phyloP scores from a whole-genome alignment of 2,113 vertebrate species.

The Clarias batrachus region DNA sequence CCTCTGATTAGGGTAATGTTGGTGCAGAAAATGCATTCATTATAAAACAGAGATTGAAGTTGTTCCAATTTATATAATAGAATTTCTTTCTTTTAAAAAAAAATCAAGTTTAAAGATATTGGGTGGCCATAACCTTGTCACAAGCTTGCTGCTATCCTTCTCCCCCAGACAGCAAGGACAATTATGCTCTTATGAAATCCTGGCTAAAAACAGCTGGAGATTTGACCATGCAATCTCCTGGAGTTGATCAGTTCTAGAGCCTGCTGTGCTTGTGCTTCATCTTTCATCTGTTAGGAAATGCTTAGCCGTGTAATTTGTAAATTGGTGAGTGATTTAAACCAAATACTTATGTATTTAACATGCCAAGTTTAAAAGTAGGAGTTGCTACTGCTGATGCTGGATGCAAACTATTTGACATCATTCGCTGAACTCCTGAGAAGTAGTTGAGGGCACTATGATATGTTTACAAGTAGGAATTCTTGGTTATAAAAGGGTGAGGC shows the following conservation, averaged over 20 bases:
- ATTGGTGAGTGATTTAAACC: neutral
- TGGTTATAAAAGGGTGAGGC: neutral
- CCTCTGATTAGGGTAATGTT: neutral
- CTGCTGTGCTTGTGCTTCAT: neutral
- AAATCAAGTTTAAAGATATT: neutral
- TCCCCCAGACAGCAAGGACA: neutral
- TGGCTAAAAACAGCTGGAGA: neutral
- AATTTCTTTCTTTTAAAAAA: neutral
- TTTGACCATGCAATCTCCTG: neutral
- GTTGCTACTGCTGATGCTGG: neutral
- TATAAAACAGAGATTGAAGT: neutral
- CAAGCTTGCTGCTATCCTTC: neutral
- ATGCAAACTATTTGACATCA: neutral
- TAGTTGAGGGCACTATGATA: neutral
- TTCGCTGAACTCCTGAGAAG: neutral
- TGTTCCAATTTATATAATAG: too few species aligned
- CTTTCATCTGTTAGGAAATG: neutral
- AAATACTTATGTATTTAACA: neutral
- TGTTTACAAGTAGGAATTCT: neutral
- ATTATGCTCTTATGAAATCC: neutral
- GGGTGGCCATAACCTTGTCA: neutral
- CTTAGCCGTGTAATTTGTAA: neutral
- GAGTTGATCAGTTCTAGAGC: neutral
- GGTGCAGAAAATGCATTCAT: neutral
- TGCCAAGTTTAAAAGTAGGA: neutral